Evolutionary conservation across 1,140 invertebrate species (phyloP).

Genomic region (Bicyclus anynana): DNA sequence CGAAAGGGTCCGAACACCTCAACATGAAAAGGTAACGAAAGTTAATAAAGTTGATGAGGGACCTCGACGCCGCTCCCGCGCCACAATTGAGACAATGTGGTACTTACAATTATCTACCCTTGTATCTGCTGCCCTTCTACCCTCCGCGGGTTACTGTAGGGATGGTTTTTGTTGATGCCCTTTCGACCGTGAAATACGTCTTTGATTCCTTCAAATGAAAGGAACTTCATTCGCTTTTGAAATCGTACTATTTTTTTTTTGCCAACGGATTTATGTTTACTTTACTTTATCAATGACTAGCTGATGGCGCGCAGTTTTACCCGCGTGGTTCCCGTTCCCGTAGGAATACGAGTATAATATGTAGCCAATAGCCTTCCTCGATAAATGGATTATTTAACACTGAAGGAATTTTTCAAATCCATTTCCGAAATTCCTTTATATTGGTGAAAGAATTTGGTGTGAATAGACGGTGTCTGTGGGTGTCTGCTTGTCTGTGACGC

Average conservation of each 20-base stretch:
- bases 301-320: too few species aligned
- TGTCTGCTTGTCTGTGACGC: too few species aligned
- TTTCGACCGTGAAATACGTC: neutral
- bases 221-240: neutral
- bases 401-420: too few species aligned
- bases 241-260: neutral
- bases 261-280: neutral
- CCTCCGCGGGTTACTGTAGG: neutral
- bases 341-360: too few species aligned
- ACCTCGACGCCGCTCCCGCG: neutral
- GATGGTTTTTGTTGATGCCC: neutral
- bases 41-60: slow-evolving; percentile 6
- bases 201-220: neutral
- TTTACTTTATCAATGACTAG: too few species aligned
- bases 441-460: too few species aligned
- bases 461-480: too few species aligned
- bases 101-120: slow-evolving; percentile 3
- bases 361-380: too few species aligned
- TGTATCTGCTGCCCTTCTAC: neutral
- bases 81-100: slow-evolving; percentile 3
- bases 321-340: too few species aligned
- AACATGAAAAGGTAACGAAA: slow-evolving; percentile 5
- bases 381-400: too few species aligned
- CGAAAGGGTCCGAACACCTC: neutral
- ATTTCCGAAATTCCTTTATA: too few species aligned